Percentiles rank a stretch among this genome's conserved stretches.
Conservation (phyloP, 2,888 invertebrate genomes). For the Smittia aterrima region DNA sequence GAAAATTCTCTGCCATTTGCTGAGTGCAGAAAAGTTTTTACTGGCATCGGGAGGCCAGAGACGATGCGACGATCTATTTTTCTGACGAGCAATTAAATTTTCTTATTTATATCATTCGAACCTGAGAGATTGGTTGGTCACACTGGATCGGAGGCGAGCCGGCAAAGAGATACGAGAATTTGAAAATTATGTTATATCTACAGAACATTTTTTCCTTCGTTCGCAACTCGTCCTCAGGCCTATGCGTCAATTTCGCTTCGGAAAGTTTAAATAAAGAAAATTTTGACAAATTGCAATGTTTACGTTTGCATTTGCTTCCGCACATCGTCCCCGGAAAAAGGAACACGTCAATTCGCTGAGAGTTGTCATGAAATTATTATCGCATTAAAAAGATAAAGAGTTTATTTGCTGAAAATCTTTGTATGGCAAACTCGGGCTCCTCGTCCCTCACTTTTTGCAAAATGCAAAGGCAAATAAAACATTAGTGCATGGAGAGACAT, state of each 20-base stretch:
- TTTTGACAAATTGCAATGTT: slow-evolving; percentile 6
- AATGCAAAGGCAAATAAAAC: slow-evolving; percentile 32
- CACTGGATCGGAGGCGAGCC: not conserved
- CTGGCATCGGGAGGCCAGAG: not conserved
- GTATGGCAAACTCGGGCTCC: not conserved
- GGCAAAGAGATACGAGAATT: not conserved
- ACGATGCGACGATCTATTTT: slow-evolving; percentile 2
- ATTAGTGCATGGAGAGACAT: slow-evolving; percentile 2
- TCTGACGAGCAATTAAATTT: slow-evolving; percentile 38
- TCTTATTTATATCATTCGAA: slow-evolving; percentile 37
- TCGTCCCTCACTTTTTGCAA: not conserved
- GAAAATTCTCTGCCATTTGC: not conserved
- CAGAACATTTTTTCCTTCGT: not conserved
- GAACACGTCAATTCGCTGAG: not conserved
- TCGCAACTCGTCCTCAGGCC: not conserved
- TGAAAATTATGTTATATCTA: not conserved
- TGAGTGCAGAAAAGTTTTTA: not conserved
- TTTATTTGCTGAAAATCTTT: slow-evolving; percentile 34
- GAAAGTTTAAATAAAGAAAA: slow-evolving; percentile 12
- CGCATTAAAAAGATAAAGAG: slow-evolving; percentile 25
- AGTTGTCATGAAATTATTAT: slow-evolving; percentile 35
- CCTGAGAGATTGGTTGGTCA: not conserved
- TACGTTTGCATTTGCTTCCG: not conserved
- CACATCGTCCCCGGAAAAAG: not conserved
- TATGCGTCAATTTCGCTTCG: not conserved